Evolutionary conservation across 2,797 vertebrate genomes (phyloP), one percentile per base, ranked within the genome.

Genomic region (Peromyscus eremicus): DNA sequence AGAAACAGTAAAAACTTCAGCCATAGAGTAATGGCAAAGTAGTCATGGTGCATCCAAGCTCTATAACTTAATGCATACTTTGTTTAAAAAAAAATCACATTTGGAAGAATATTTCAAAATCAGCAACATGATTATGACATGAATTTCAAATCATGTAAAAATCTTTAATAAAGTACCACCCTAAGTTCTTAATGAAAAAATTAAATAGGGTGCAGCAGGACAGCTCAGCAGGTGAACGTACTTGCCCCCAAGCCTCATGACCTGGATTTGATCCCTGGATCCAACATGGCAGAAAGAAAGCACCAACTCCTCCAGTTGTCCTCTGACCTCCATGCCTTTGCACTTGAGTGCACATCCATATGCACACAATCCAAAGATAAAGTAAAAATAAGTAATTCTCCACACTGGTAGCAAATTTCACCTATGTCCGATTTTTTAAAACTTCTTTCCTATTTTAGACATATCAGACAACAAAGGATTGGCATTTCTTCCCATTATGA

Each of bases 41-140:
- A 83, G 29, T 86, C 86, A 94, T 13, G 37, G 21, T 71, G 32
- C 8, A 14, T 66, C 40, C 46, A 66, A 86, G 40, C 17, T 21
- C 73, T 27, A 37, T 57, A 25, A 87, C 91, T 83, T 76, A 13
- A 87, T 79, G 55, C 2, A 66, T 1, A 70, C 13, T 13, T 49
- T 66, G 27, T 25, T 25, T 73, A 4, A 43, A n/a, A 52, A 46
- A 29, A 75, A 46, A 43, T 1, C 66, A 75, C 29, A 76, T 71
- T 93, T 49, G 76, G 92, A 90, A 90, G 21, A 75, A 57, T 40
- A 89, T 43, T 96, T 92, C 29, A 96, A 95, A 80, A 88, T 27
- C 83, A 88, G 43, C 25, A 92, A 96, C 88, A 57, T 77, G n/a
- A 77, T 71, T 73, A 76, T 81, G 57, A 79, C 55, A 71, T 49